Percentiles rank a stretch among this genome's conserved stretches.
Conservation (phyloP, 2,797 vertebrate species). For the Linurgus olivaceus region DNA sequence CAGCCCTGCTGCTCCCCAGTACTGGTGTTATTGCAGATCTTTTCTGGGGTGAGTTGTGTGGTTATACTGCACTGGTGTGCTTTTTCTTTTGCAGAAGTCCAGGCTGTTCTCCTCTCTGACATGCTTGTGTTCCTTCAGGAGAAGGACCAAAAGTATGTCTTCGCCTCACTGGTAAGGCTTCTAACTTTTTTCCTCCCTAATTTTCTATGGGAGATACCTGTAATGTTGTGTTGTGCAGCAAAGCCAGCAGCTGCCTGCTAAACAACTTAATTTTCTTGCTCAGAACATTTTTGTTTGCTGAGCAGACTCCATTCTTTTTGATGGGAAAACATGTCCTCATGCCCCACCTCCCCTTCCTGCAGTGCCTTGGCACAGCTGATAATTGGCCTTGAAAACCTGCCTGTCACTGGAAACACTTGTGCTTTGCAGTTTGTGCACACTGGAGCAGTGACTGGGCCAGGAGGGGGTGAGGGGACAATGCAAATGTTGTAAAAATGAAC, state of each 20-base stretch:
- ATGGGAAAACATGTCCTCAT: background rate
- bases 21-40: background rate
- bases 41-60: background rate
- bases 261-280: background rate
- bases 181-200: background rate
- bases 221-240: background rate
- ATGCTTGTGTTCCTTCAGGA: slow-evolving; percentile 94
- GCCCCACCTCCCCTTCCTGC: background rate
- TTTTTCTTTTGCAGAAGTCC: slow-evolving; percentile 82
- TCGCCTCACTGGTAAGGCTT: slow-evolving; percentile 90
- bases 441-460: background rate
- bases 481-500: background rate
- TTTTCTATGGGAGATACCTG: background rate
- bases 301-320: background rate
- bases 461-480: background rate
- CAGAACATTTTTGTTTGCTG: background rate
- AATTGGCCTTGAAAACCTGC: slow-evolving; percentile 31
- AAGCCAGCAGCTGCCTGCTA: background rate
- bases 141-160: slow-evolving; percentile 96
- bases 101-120: slow-evolving; percentile 92
- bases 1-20: background rate
- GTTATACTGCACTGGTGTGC: background rate
- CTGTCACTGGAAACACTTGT: background rate
- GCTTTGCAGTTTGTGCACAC: background rate
- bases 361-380: background rate